Evolutionary conservation across 1,140 invertebrate genomes (phyloP), one percentile per base, ranked within the genome.

Genomic region (Diorhabda carinulata): DNA sequence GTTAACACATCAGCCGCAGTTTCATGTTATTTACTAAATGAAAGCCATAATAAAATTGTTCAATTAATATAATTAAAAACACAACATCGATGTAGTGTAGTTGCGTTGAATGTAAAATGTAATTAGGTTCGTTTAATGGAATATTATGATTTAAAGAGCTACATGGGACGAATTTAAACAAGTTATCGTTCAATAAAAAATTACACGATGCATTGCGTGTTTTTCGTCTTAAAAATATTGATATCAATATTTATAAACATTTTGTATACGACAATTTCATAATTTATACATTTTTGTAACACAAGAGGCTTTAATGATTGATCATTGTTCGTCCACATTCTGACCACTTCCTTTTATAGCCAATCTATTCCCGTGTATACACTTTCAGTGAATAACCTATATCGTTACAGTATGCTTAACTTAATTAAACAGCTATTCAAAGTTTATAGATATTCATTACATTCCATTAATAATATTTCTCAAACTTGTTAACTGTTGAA

Each of bases 241-340:
- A 52, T 52, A 52, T 52, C 47, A 52, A 52, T 52, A 52, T 52
- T 52, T 52, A n/a, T 52, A 52, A 52, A 52, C n/a, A 52, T 52
- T 52, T 52, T 52, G 25, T 25, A 25, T 25, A 25, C 25, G 25
- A 25, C 25, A 25, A 25, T 25, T 25, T 25, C 25, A 25, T 25
- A 25, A 25, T 25, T 25, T 25, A 25, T 25, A 25, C 25, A 25
- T 25, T 25, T 25, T 25, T 25, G 25, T 25, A 25, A 25, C 25
- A 25, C 25, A 0, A 1, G 25, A 25, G 25, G 0, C 25, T 25
- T 25, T 25, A 25, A 25, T 25, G 25, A 25, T 25, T 25, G 25
- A 25, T 25, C 25, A 25, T 25, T 25, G 25, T 25, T 25, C 25
- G 25, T 25, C 25, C 25, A 25, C 25, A 25, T 25, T 25, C 25